These are phyloP conservation scores for Vanacampus margaritifer DNA, from an alignment of 2,113 vertebrate genomes.

Conservation along the genomic window DNA sequence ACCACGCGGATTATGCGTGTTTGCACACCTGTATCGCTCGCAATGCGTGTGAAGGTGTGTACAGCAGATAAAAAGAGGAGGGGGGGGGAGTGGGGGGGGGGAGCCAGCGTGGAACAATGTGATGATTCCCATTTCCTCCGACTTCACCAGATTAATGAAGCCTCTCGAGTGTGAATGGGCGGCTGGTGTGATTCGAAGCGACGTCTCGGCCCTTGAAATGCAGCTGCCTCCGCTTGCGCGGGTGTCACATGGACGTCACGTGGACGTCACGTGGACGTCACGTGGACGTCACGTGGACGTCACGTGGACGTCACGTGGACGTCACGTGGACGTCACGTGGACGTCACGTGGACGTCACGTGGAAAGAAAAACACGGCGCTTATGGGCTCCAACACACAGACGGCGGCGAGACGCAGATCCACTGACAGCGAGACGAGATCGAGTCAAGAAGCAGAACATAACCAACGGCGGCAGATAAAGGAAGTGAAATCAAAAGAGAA, in stretches of 20 bases:
- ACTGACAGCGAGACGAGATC: conserved; percentile 17
- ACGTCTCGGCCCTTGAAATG: conserved; percentile 18
- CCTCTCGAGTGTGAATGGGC: conserved; percentile 22
- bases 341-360: conserved; percentile 32
- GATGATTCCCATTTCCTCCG: conserved; percentile 36
- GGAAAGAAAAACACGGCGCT: conserved; percentile 16
- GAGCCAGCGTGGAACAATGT: conserved; percentile 43
- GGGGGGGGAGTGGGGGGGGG: neutral
- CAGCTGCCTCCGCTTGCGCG: neutral
- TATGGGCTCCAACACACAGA: conserved; percentile 10
- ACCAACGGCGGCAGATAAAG: conserved; percentile 13
- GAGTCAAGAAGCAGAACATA: neutral
- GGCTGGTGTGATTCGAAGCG: conserved; percentile 33
- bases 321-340: conserved; percentile 21
- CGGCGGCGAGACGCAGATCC: neutral
- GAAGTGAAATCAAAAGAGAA: conserved; percentile 31
- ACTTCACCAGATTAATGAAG: conserved; percentile 45
- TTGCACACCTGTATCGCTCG: neutral
- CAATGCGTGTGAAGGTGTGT: conserved; percentile 18
- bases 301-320: conserved; percentile 13
- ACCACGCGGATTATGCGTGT: conserved; percentile 12
- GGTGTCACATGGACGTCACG: conserved; percentile 32
- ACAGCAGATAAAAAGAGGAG: conserved; percentile 17
- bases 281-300: conserved; percentile 14
- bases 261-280: conserved; percentile 18